Evolutionary conservation across 2,888 invertebrate genomes (phyloP), one percentile per base, ranked within the genome.

Genomic region (Harpalus rubripes): DNA sequence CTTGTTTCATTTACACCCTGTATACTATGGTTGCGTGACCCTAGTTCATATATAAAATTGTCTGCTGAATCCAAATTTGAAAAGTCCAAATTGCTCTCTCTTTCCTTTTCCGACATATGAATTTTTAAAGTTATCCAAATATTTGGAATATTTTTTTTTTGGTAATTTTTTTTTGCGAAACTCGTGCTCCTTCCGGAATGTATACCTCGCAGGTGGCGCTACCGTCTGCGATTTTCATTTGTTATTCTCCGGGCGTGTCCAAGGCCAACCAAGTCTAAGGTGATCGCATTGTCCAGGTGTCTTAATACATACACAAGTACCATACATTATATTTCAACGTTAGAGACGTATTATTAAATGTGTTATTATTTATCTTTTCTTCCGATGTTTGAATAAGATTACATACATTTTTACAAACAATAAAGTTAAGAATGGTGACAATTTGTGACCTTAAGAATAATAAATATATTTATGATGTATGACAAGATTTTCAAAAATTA

Each of bases 211-310:
- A 52, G 44, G 44, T 52, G 44, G 44, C 44, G 44, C 44, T 52
- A 52, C 44, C 12, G 12, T 52, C 44, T 12, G 12, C 44, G 44
- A 52, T 52, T 12, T 52, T 52, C 44, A 52, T 52, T 52, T 52
- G 44, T 52, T 52, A 52, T 52, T 52, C 44, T 52, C 44, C 44
- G 44, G 44, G 44, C 44, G 44, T 52, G 44, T 8, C 44, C 44
- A 52, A 52, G 44, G 44, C 44, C 44, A 52, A 4, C 44, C 12
- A 12, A 12, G 12, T 1, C 12, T 52, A 52, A 32, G 32, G 32
- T 52, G 44, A 52, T 52, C 44, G 44, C 44, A 52, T 52, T 52
- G 44, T 52, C 44, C 44, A 52, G 44, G 12, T 52, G 44, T 52
- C 44, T 52, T 52, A 52, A 52, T 52, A 52, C 44, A 52, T 52